Evolutionary conservation across 2,888 invertebrate genomes (phyloP).

Genomic region (Phalera bucephala): DNA sequence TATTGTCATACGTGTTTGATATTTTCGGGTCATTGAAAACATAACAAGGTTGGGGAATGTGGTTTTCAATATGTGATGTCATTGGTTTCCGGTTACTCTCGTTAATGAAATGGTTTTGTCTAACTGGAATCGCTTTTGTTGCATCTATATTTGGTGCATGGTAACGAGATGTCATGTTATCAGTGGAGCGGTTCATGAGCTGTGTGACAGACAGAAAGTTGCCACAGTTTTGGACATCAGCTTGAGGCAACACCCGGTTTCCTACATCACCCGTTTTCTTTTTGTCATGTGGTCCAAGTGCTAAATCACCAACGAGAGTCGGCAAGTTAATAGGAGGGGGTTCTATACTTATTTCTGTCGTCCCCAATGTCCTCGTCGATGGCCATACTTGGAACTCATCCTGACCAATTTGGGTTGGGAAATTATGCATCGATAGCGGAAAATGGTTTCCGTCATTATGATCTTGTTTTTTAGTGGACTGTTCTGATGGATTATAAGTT

Average conservation of each 20-base stretch:
- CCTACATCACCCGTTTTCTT: slow-evolving; percentile 60
- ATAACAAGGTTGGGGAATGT: slow-evolving; percentile 61
- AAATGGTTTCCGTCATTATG: slow-evolving; percentile 66
- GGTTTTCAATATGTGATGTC: slow-evolving; percentile 54
- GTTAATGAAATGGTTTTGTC: slow-evolving; percentile 57
- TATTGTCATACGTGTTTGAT: slow-evolving; percentile 55
- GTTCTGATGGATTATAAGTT: slow-evolving; percentile 52
- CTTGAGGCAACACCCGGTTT: slow-evolving; percentile 48
- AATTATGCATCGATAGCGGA: slow-evolving; percentile 71
- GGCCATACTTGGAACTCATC: slow-evolving; percentile 77
- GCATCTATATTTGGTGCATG: slow-evolving; percentile 53
- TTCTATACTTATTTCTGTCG: slow-evolving; percentile 75
- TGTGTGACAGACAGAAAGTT: slow-evolving; percentile 77
- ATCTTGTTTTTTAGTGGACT: slow-evolving; percentile 57
- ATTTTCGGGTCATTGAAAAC: slow-evolving; percentile 64
- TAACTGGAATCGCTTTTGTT: slow-evolving; percentile 47
- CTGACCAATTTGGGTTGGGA: slow-evolving; percentile 57
- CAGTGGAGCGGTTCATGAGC: slow-evolving; percentile 72
- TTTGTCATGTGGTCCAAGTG: slow-evolving; percentile 74
- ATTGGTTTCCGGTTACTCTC: slow-evolving; percentile 58
- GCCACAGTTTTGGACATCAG: slow-evolving; percentile 67
- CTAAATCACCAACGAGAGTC: slow-evolving; percentile 72
- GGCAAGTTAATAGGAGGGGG: slow-evolving; percentile 76
- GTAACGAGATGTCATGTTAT: slow-evolving; percentile 60
- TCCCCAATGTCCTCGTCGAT: slow-evolving; percentile 65